Evolutionary conservation across 2,888 invertebrate genomes (phyloP).

Genomic region (Nematopogon swammerdamellus): DNA sequence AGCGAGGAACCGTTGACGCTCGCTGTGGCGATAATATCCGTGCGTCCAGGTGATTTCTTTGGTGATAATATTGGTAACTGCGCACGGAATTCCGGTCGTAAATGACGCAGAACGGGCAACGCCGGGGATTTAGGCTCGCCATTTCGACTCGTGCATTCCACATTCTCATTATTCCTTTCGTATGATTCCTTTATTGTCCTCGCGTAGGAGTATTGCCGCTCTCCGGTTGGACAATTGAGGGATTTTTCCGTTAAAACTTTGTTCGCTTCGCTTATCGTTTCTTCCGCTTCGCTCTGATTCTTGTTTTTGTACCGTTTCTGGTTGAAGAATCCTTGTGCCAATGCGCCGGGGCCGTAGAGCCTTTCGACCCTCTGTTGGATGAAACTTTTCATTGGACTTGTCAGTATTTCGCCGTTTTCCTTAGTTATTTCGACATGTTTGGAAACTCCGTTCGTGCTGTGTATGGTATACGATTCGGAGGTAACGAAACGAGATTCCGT

Average conservation of each 20-base stretch:
- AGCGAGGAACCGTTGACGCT: constrained; percentile 1
- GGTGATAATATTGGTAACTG: constrained; percentile 71
- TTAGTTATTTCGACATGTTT: constrained; percentile 47
- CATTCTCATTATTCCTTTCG: constrained; percentile 23
- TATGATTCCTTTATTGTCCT: constrained; percentile 24
- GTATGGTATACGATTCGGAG: constrained; percentile 45
- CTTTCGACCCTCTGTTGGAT: constrained; percentile 88
- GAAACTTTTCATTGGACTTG: constrained; percentile 66
- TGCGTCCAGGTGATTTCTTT: constrained; percentile 39
- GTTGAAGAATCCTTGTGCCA: constrained; percentile 82
- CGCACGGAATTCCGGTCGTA: constrained; percentile 82
- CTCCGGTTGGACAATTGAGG: constrained; percentile 31
- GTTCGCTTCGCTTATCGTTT: constrained; percentile 24
- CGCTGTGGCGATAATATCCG: constrained; percentile 22
- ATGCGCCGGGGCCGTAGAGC: constrained; percentile 81
- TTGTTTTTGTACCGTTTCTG: constrained; percentile 54
- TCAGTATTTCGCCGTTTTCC: constrained; percentile 42
- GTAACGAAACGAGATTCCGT: constrained; percentile 24
- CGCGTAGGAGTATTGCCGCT: constrained; percentile 22
- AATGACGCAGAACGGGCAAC: constrained; percentile 77
- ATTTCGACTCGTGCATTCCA: constrained; percentile 28
- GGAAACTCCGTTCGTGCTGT: constrained; percentile 38
- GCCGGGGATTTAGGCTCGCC: constrained; percentile 25
- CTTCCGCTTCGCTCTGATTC: constrained; percentile 27
- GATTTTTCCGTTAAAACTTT: constrained; percentile 42